A percentile compares a stretch with the other conserved stretches of the same genome.
Conservation (phyloP, 1,140 invertebrate genomes). For the Brachionus manjavacas region DNA sequence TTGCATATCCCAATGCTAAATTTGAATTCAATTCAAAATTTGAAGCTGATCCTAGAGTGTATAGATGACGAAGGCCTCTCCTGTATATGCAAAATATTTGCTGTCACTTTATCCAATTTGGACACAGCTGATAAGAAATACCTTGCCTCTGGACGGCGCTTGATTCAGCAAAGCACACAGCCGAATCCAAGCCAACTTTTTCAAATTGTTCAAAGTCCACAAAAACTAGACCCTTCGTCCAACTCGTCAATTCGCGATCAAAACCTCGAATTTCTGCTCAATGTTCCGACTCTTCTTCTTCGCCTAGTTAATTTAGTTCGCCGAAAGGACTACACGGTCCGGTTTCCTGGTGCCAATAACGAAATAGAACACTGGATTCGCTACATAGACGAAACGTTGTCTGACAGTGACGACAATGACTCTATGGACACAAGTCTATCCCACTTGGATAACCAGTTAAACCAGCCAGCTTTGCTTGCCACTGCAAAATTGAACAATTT, state of each 20-base stretch:
- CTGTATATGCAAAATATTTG: constrained; percentile 55
- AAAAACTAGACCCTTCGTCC: constrained; percentile 52
- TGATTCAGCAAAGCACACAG: constrained; percentile 42
- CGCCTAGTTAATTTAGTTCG: constrained; percentile 37
- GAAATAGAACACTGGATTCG: constrained; percentile 39
- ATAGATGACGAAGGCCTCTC: constrained; percentile 53
- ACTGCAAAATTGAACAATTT: constrained; percentile 55
- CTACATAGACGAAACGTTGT: constrained; percentile 50
- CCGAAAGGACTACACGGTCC: constrained; percentile 16
- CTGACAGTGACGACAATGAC: constrained; percentile 49
- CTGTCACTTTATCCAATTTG: constrained; percentile 56
- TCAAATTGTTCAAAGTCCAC: background rate
- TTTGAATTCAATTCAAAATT: constrained; percentile 47
- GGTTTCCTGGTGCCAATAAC: constrained; percentile 27
- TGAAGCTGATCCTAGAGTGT: constrained; percentile 49
- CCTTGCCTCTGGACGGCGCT: background rate
- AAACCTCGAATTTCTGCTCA: constrained; percentile 41
- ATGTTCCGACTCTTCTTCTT: constrained; percentile 23
- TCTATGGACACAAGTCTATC: constrained; percentile 46
- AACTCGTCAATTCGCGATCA: background rate
- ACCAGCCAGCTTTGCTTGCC: constrained; percentile 53
- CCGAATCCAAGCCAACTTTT: constrained; percentile 46
- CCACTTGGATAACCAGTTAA: background rate
- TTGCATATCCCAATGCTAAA: constrained; percentile 45
- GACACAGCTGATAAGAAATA: constrained; percentile 54